Percentiles rank a stretch among this genome's conserved stretches.
Evolutionary conservation across 2,113 vertebrate species (phyloP).

Genomic region (Diadophis punctatus): DNA sequence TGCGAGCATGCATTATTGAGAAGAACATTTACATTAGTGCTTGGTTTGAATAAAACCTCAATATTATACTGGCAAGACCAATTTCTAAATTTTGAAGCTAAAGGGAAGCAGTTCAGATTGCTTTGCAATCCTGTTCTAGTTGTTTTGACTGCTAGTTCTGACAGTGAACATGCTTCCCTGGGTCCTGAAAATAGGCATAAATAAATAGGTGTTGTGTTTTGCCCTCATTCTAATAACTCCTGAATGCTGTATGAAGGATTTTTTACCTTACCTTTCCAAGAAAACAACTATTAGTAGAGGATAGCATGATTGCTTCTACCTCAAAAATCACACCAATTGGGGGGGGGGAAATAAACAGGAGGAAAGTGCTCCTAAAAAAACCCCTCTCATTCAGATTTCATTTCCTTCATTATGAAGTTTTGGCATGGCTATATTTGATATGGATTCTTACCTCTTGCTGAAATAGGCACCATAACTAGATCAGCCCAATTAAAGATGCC

Average conservation of each 20-base stretch:
- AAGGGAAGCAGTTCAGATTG: neutral
- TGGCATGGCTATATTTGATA: neutral
- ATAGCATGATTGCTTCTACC: neutral
- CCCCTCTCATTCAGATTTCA: neutral
- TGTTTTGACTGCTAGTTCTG: neutral
- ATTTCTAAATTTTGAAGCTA: neutral
- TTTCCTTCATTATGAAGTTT: neutral
- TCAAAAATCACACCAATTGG: neutral
- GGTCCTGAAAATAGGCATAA: neutral
- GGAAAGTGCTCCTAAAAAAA: neutral
- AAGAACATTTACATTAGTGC: neutral
- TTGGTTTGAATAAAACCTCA: neutral
- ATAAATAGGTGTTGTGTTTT: neutral
- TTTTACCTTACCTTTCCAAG: neutral
- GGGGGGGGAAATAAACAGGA: neutral
- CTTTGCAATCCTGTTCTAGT: neutral
- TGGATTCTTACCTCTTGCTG: neutral
- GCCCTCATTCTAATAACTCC: neutral
- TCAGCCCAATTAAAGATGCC: neutral
- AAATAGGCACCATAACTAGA: neutral
- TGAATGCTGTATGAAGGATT: neutral
- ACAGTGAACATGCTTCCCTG: neutral
- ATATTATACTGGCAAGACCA: neutral
- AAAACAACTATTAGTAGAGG: neutral
- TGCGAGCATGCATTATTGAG: neutral